These are phyloP conservation scores for Alligator sinensis DNA, from an alignment of 2,113 vertebrate species.

Conservation along the genomic window DNA sequence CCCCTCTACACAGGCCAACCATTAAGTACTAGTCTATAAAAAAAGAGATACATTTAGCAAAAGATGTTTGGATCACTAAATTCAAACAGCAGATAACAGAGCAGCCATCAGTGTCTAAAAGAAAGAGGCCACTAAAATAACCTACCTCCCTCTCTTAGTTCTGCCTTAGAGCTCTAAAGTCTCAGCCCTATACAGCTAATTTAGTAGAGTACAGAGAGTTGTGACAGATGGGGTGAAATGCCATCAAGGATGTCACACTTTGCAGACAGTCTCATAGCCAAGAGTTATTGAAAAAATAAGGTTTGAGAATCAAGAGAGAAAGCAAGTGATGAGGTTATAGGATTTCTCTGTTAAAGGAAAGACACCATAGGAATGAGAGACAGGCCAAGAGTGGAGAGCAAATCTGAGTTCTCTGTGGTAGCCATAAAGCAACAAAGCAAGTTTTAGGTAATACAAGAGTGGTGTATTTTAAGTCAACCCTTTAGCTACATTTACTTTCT, in stretches of 20 bases:
- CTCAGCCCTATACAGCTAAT: slow-evolving; percentile 20
- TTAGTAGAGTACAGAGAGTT: slow-evolving; percentile 18
- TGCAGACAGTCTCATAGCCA: neutral
- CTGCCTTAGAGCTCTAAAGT: slow-evolving; percentile 12
- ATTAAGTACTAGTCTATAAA: neutral
- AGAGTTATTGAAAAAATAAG: slow-evolving; percentile 5
- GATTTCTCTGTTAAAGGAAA: slow-evolving; percentile 4
- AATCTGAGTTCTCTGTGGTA: neutral
- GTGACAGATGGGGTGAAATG: slow-evolving; percentile 21
- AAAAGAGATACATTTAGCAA: slow-evolving; percentile 9
- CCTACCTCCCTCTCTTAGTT: neutral
- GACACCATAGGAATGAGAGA: neutral
- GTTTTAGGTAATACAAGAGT: neutral
- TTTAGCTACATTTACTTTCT: neutral
- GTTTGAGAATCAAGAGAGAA: slow-evolving; percentile 11
- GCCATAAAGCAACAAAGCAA: neutral
- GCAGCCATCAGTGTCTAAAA: slow-evolving; percentile 38
- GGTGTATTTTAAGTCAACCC: neutral
- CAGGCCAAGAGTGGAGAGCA: neutral
- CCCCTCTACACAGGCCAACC: neutral
- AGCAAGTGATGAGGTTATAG: neutral
- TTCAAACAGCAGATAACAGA: slow-evolving; percentile 48
- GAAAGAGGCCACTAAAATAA: slow-evolving; percentile 41
- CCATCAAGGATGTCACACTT: neutral
- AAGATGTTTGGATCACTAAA: neutral